Conservation (phyloP, 1,140 invertebrate genomes). For the Cataglyphis hispanica region DNA sequence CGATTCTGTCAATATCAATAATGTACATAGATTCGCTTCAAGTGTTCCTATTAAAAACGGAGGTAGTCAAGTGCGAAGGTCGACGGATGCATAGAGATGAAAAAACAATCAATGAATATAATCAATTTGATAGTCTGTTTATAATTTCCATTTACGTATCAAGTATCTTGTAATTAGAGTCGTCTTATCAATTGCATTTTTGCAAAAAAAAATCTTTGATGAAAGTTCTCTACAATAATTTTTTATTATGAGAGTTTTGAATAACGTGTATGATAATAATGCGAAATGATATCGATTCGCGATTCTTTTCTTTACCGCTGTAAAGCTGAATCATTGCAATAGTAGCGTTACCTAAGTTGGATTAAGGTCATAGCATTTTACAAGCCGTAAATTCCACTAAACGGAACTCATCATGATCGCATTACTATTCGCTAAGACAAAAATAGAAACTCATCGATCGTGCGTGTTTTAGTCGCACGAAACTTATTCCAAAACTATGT, state of each 20-base stretch:
- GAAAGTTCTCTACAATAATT: neutral
- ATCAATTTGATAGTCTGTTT: conserved; percentile 6
- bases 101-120: conserved; percentile 25
- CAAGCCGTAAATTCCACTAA: conserved; percentile 72
- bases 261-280: conserved; percentile 6
- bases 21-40: conserved; percentile 9
- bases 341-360: neutral
- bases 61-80: conserved; percentile 21
- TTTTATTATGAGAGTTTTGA: neutral
- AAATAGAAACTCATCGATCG: conserved; percentile 80
- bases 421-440: conserved; percentile 60
- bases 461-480: conserved; percentile 71
- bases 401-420: conserved; percentile 68
- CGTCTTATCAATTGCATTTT: neutral
- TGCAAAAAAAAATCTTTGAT: neutral
- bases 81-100: neutral
- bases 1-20: conserved; percentile 64
- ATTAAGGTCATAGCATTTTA: conserved; percentile 75
- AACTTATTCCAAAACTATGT: neutral
- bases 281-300: conserved; percentile 34
- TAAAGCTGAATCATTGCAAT: conserved; percentile 41
- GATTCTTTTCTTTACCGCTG: neutral
- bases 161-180: neutral
- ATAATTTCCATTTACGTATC: neutral
- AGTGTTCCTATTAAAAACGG: conserved; percentile 28